Evolutionary conservation across 2,888 invertebrate species (phyloP).

Genomic region (Halocaridina rubra): DNA sequence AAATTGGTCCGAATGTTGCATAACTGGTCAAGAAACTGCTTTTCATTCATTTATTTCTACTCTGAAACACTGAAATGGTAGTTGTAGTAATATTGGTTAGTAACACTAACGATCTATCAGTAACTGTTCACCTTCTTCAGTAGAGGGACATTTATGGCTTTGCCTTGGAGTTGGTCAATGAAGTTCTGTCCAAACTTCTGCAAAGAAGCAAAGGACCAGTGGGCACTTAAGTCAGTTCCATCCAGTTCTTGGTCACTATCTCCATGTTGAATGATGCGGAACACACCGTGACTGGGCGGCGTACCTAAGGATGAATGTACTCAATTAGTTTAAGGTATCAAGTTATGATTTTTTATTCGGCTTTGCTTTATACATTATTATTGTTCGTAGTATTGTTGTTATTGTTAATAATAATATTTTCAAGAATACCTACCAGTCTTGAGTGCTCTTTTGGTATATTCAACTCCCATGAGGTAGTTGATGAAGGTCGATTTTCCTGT

Average conservation of each 20-base stretch:
- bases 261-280: slow-evolving; percentile 91
- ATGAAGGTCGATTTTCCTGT: slow-evolving; percentile 95
- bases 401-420: too few species aligned
- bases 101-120: too few species aligned
- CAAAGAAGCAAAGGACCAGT: slow-evolving; percentile 92
- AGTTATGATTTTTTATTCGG: too few species aligned
- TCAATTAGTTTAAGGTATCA: too few species aligned
- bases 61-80: too few species aligned
- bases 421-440: too few species aligned
- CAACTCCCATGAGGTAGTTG: slow-evolving; percentile 89
- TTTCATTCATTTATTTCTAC: too few species aligned
- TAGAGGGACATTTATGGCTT: slow-evolving; percentile 83
- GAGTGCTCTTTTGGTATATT: slow-evolving; percentile 84
- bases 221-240: slow-evolving; percentile 93
- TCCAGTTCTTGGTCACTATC: slow-evolving; percentile 86
- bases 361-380: too few species aligned
- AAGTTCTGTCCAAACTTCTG: slow-evolving; percentile 96
- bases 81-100: background rate
- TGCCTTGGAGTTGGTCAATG: slow-evolving; percentile 83
- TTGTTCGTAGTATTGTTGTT: too few species aligned
- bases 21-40: too few species aligned
- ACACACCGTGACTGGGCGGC: slow-evolving; percentile 70
- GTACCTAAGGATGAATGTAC: slow-evolving; percentile 29
- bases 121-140: slow-evolving; percentile 83
- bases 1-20: too few species aligned